Base-by-base conservation (phyloP, 2,888 invertebrate species). In the Rhagophthalmus giganteus region DNA sequence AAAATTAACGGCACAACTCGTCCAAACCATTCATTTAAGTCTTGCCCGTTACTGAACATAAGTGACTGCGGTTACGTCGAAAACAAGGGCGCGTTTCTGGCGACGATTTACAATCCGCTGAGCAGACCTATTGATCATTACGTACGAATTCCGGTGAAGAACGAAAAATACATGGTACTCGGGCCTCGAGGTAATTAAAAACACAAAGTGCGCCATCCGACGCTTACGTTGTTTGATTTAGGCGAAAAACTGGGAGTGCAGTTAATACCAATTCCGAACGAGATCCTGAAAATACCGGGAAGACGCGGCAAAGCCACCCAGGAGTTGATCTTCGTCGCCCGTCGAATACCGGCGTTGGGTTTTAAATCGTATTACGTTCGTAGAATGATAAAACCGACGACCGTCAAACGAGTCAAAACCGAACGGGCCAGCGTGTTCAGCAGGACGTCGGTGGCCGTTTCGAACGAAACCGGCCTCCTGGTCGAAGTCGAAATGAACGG, bases 31-130 rank as follows among this genome's bases (percentile, higher is more conserved):
- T 69, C 71, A 33, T 78, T 81, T 39, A 62, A 76, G 11, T 75
- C 76, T 11, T 90, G 90, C 66, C 73, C 80, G 31, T 72, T 82
- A 2, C 69, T 87, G 5, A 95, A 95, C 66, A 84, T 91, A 7
- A 92, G 91, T 42, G 78, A 83, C 15, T 95, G 94, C 63, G 68
- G 71, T 0, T 68, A 82, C 0, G 83, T 87, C 0, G 90, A 91
- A 67, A 67, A 71, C 1, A 78, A 73, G 12, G 64, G 77, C 0
- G 74, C 78, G 45, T 87, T 93, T 66, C 77, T 87, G 2, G 82
- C 92, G 1, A 87, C 88, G 0, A 67, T 91, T 0, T 94, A 93
- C 70, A 95, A 95, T 74, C 91, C 94, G 0, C 64, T 92, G 15
- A 87, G 85, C 2, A 83, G 83, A 73, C 61, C 74, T 0, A 76